phyloP scores from a whole-genome alignment of 2,113 vertebrate genomes.

The Prinia subflava region DNA sequence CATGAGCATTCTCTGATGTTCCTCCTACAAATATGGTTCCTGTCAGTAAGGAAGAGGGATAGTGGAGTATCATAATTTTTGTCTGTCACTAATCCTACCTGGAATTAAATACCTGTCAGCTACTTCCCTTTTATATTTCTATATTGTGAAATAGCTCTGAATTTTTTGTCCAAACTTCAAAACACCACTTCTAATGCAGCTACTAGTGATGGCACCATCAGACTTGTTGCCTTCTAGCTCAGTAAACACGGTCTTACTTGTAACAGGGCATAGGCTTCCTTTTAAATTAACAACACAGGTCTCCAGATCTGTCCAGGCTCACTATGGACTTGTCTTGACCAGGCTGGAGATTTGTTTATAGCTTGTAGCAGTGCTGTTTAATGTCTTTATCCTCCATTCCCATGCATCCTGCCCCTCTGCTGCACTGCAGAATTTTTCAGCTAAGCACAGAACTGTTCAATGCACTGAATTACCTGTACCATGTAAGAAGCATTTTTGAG shows the following conservation, averaged over 20 bases:
- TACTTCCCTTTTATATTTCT: not conserved
- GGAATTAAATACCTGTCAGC: not conserved
- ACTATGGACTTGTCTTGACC: not conserved
- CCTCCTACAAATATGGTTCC: not conserved
- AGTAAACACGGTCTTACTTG: not conserved
- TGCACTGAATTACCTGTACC: accelerated
- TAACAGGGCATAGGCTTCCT: not conserved
- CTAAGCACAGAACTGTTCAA: not conserved
- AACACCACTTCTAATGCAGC: not conserved
- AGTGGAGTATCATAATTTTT: not conserved
- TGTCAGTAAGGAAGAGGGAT: not conserved
- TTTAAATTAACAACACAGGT: not conserved
- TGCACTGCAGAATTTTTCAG: not conserved
- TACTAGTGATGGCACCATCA: not conserved
- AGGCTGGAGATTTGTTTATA: not conserved
- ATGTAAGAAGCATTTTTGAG: not conserved
- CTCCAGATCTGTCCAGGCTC: not conserved
- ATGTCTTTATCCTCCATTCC: not conserved
- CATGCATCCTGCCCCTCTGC: not conserved
- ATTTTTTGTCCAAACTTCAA: not conserved
- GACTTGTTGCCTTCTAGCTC: not conserved
- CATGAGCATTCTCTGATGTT: not conserved
- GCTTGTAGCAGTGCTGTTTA: not conserved
- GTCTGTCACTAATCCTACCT: not conserved
- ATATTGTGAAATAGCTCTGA: not conserved